These are phyloP conservation scores for Ciconia boyciana DNA, from an alignment of 2,113 vertebrate genomes.

Conservation along the genomic window DNA sequence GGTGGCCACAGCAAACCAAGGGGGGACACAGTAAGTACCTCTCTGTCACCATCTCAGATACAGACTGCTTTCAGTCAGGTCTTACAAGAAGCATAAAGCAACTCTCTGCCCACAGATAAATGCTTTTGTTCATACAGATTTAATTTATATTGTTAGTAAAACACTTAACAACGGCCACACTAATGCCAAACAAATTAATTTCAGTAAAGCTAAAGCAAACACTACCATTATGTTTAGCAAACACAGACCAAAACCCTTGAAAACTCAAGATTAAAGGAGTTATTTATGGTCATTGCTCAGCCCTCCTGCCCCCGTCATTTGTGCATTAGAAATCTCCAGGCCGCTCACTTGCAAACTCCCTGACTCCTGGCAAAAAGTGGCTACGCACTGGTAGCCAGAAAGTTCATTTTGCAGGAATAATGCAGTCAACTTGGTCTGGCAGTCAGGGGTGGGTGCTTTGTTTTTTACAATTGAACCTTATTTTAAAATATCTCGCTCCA, in stretches of 20 bases:
- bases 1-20: neutral
- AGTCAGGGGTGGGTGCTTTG: neutral
- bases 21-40: neutral
- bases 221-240: neutral
- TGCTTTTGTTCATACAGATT: conserved; percentile 5
- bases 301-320: neutral
- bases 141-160: conserved; percentile 10
- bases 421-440: neutral
- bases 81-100: neutral
- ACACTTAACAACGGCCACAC: neutral
- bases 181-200: conserved; percentile 52
- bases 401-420: neutral
- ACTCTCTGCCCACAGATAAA: neutral
- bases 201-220: conserved; percentile 23
- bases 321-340: neutral
- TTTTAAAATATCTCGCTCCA: neutral
- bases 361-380: neutral
- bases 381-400: neutral
- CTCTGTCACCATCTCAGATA: conserved; percentile 15
- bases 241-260: conserved; percentile 17
- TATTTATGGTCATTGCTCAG: conserved; percentile 48
- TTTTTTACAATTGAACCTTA: neutral
- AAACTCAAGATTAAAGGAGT: conserved; percentile 1
- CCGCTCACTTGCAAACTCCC: neutral
- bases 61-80: neutral